phyloP scores from a whole-genome alignment of 2,113 vertebrate genomes.

The Nothocercus nigrocapillus region DNA sequence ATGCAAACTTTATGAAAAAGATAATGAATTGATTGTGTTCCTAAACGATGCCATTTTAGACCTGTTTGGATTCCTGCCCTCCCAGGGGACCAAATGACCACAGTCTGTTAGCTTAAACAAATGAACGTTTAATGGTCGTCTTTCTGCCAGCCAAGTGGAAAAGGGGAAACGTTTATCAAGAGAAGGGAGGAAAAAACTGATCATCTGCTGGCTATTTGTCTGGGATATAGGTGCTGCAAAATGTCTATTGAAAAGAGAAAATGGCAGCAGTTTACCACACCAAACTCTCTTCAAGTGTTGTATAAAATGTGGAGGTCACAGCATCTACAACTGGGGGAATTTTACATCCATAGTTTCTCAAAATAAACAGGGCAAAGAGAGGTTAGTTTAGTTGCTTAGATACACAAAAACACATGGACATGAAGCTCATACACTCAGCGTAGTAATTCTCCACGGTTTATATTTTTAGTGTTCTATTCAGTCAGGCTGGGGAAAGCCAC shows the following conservation, averaged over 20 bases:
- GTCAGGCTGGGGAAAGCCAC: not conserved
- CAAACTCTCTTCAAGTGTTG: not conserved
- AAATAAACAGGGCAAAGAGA: not conserved
- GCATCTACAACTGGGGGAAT: not conserved
- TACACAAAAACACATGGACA: not conserved
- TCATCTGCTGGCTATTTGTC: not conserved
- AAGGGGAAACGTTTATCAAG: conserved; percentile 73
- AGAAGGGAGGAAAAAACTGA: conserved; percentile 43
- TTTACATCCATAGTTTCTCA: not conserved
- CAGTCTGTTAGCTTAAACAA: conserved; percentile 77
- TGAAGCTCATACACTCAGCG: not conserved
- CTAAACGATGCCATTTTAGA: conserved; percentile 73
- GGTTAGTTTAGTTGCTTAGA: not conserved
- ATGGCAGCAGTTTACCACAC: not conserved
- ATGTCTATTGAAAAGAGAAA: not conserved
- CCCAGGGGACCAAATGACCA: conserved; percentile 65
- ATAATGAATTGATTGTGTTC: conserved; percentile 79
- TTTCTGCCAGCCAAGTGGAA: conserved; percentile 68
- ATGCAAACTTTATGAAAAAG: conserved; percentile 79
- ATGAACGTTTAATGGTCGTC: conserved; percentile 71
- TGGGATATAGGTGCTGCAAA: conserved; percentile 19
- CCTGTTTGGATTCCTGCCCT: conserved; percentile 70
- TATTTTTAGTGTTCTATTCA: accelerated
- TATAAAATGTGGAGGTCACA: not conserved
- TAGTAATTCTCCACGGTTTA: not conserved